Base-by-base conservation (phyloP, 2,888 invertebrate genomes). In the Tipula helvola region DNA sequence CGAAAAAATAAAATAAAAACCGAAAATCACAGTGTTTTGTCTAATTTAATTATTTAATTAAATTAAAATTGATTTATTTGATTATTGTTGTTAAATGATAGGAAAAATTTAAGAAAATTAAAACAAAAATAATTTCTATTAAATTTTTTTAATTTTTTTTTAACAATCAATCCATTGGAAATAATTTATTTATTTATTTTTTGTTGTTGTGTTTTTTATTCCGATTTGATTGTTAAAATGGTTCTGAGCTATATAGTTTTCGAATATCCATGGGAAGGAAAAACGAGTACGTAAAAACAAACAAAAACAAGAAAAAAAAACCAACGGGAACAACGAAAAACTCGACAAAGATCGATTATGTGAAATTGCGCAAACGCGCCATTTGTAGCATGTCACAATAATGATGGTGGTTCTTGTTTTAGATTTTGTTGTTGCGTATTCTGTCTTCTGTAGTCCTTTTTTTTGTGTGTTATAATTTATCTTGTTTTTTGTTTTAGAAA, bases 221-320 rank as follows among this genome's bases (percentile, higher is more conserved):
- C 84, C 84, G 84, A 84, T 84, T 84, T 41, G 84, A 84, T 84
- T 84, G 84, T 84, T 84, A 84, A 84, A 84, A 84, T 84, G 83
- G 84, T 84, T 84, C 39, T 84, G 84, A 84, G 84, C 84, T 28
- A 1, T 28, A 1, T 39, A 36, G 13, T 84, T 84, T 84, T 41
- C 36, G 84, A 39, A 71, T 28, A 28, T 28, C 28, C 28, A 84
- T 84, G 71, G 71, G 71, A 71, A n/a, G 71, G 71, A 52, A 44
- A 52, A 52, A 71, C 71, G 71, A 71, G 28, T 28, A 71, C 28
- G n/a, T 16, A 71, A 71, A 71, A 71, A 71, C 71, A 8, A 71
- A 28, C 28, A 28, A 28, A 28, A n/a, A n/a, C n/a, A n/a, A n/a
- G n/a, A n/a, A n/a, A 28, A 28, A 28, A 28, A 71, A 28, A 57